These are phyloP conservation scores for Plebejus anna DNA, from an alignment of 2,888 invertebrate species.

Conservation along the genomic window DNA sequence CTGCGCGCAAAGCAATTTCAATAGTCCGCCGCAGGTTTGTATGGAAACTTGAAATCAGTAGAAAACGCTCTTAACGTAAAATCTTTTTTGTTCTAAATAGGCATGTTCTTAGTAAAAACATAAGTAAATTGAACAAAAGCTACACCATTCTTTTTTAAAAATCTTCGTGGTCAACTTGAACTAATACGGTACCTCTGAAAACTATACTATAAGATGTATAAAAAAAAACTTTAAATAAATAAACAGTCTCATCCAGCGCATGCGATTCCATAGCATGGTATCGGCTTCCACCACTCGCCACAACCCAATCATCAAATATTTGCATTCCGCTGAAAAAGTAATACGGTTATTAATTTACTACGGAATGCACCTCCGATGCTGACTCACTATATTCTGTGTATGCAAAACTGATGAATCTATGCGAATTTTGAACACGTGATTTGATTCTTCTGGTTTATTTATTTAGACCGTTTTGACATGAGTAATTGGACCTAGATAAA, in stretches of 20 bases:
- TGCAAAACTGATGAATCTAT: conserved; percentile 55
- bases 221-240: background rate
- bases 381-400: conserved; percentile 59
- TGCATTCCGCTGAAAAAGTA: conserved; percentile 76
- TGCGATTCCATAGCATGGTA: background rate
- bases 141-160: too few species aligned
- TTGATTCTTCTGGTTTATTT: background rate
- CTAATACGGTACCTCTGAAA: background rate
- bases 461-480: background rate
- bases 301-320: conserved; percentile 71
- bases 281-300: background rate
- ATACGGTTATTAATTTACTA: conserved; percentile 77
- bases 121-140: too few species aligned
- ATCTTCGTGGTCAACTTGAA: background rate
- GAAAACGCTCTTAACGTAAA: too few species aligned
- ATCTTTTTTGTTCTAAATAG: too few species aligned
- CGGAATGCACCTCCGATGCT: conserved; percentile 59
- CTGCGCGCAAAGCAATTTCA: too few species aligned
- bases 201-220: background rate
- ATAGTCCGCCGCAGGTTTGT: too few species aligned
- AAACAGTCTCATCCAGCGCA: background rate
- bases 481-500: too few species aligned
- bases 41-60: too few species aligned
- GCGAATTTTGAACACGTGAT: conserved; percentile 27
- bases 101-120: too few species aligned